Evolutionary conservation across 2,797 vertebrate species (phyloP), one percentile per base, ranked within the genome.

Genomic region (Hippoglossus hippoglossus): DNA sequence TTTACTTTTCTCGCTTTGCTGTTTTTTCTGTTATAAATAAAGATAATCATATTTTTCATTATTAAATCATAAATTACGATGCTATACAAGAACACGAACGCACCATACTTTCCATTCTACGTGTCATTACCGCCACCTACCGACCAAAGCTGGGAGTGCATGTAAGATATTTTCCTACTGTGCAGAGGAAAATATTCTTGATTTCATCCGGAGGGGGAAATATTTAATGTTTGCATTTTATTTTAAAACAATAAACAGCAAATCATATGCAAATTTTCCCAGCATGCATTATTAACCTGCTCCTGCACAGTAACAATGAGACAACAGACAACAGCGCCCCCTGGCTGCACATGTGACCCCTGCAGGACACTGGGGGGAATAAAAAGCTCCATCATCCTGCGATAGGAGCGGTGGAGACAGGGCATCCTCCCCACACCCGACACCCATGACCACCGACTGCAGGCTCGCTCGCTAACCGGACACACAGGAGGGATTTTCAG

Each of bases 321-420:
- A n/a, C 44, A 46, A 46, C 44, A 41, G 39, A 82, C 22, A 66
- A 65, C 67, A 72, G 64, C 87, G 85, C 81, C 93, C 82, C 67
- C 91, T 87, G 63, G 62, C 44, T 77, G 64, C 26, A 2, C 0
- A 19, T 21, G 2, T 0, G 28, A 2, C 5, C 51, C 1, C 26
- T 74, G 73, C 84, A 76, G 39, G 36, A 10, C 28, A 18, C 41
- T 46, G 44, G 59, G 68, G 18, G 22, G n/a, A 26, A 83, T 89
- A 82, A 91, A 92, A 71, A 91, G 88, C 92, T 91, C 85, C 92
- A 93, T 91, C 92, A 86, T 92, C 89, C 81, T 83, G 77, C 81
- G 63, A 74, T 71, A 56, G 77, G 86, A 93, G 92, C 50, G 69
- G 68, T 52, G 80, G 84, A 83, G 83, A 69, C 24, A 59, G 84